Evolutionary conservation across 2,113 vertebrate genomes (phyloP).

Genomic region (Accipiter cooperii): DNA sequence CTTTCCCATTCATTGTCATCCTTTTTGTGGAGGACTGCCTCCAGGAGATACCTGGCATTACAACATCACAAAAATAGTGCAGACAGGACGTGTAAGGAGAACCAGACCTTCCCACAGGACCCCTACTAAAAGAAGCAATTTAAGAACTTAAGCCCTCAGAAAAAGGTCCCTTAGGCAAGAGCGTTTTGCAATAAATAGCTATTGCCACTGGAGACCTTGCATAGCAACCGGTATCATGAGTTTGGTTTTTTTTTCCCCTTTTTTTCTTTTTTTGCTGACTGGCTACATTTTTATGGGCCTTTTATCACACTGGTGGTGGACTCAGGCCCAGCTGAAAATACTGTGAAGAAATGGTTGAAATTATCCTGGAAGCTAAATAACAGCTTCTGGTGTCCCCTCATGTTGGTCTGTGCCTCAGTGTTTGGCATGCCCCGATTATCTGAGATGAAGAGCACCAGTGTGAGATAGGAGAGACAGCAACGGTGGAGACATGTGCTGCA

Average conservation of each 20-base stretch:
- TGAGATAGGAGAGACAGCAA: not conserved
- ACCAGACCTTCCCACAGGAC: not conserved
- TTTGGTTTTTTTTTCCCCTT: not conserved
- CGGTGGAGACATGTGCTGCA: not conserved
- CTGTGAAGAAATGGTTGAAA: not conserved
- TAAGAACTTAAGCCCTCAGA: conserved; percentile 45
- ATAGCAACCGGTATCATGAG: conserved; percentile 26
- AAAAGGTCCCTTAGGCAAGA: conserved; percentile 23
- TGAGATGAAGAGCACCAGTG: not conserved
- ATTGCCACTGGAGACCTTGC: conserved; percentile 24
- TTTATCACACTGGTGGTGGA: not conserved
- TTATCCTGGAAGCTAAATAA: not conserved
- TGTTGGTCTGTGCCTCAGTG: not conserved
- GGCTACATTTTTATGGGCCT: conserved; percentile 27
- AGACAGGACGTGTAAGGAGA: not conserved
- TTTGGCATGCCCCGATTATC: not conserved
- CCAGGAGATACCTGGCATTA: not conserved
- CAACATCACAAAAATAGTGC: not conserved
- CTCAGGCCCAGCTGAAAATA: conserved; percentile 5
- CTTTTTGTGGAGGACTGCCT: not conserved
- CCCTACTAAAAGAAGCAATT: not conserved
- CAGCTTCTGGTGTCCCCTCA: not conserved
- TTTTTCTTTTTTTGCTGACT: conserved; percentile 18
- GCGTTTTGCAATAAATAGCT: not conserved
- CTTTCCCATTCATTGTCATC: not conserved